Conservation (phyloP, 2,888 invertebrate genomes). For the Ornithoptera priamus region DNA sequence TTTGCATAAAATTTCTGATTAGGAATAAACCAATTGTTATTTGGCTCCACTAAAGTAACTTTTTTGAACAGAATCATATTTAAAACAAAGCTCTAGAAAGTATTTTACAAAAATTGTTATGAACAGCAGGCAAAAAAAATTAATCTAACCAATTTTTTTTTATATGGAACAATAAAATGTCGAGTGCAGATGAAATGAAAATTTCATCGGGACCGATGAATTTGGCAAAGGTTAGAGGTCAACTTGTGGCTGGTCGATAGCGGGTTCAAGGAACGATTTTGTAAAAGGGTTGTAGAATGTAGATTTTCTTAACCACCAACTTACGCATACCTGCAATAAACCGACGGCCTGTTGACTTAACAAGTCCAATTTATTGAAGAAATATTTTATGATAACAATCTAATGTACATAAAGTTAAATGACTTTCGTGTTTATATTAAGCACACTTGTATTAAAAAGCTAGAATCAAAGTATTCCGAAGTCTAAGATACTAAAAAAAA, state of each 20-base stretch:
- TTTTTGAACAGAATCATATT: not conserved
- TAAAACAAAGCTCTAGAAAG: not conserved
- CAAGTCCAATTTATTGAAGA: constrained; percentile 3
- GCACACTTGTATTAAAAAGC: no score
- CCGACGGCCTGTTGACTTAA: constrained; percentile 1
- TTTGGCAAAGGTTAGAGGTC: constrained; percentile 62
- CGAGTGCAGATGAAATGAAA: constrained; percentile 41
- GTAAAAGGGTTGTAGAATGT: constrained; percentile 41
- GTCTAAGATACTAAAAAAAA: no score
- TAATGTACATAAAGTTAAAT: no score
- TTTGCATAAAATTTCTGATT: not conserved
- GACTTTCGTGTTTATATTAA: no score
- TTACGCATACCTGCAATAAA: constrained; percentile 19
- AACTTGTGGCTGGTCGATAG: constrained; percentile 60
- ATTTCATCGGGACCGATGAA: constrained; percentile 43
- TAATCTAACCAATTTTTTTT: constrained; percentile 15
- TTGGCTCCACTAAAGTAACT: not conserved
- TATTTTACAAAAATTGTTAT: not conserved
- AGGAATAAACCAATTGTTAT: not conserved
- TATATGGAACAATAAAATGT: constrained; percentile 38
- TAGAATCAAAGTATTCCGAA: no score
- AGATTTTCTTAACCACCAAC: constrained; percentile 35
- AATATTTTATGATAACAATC: not conserved
- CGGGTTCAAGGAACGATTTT: constrained; percentile 47
- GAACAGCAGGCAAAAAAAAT: constrained; percentile 14